Percentiles rank a stretch among this genome's conserved stretches.
phyloP scores from a whole-genome alignment of 1,140 invertebrate species.

The Melanaphis sacchari region DNA sequence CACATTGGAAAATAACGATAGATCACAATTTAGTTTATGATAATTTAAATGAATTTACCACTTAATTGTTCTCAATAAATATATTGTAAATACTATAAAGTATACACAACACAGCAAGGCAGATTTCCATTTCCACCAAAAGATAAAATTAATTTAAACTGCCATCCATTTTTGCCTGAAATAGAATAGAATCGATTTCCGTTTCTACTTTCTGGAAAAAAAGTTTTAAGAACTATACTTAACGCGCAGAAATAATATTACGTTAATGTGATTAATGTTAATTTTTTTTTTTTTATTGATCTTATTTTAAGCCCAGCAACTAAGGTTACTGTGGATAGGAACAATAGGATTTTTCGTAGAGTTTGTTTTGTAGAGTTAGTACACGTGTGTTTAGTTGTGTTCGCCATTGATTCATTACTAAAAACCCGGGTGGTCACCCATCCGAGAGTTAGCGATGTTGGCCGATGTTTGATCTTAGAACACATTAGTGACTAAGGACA shows the following conservation, averaged over 20 bases:
- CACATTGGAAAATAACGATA: not conserved
- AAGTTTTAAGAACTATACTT: not conserved
- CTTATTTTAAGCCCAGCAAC: too few relatives aligned
- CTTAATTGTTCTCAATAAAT: not conserved
- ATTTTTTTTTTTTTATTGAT: too few relatives aligned
- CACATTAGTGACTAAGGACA: too few relatives aligned
- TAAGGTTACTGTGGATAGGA: too few relatives aligned
- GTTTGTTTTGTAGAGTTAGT: too few relatives aligned
- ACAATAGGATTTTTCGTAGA: too few relatives aligned
- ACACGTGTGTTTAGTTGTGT: too few relatives aligned
- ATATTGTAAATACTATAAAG: not conserved
- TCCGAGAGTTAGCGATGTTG: too few relatives aligned
- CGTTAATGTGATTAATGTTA: not conserved
- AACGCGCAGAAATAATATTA: not conserved
- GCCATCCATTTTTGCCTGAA: not conserved
- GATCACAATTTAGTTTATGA: not conserved
- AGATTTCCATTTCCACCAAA: not conserved
- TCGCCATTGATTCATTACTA: too few relatives aligned
- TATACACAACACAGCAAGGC: too few relatives aligned
- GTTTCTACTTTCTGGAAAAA: not conserved
- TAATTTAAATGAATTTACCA: not conserved
- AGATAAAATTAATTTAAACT: not conserved
- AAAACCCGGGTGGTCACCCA: too few relatives aligned
- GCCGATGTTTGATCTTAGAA: too few relatives aligned
- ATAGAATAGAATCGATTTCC: not conserved